Percentiles rank a stretch among this genome's conserved stretches.
Evolutionary conservation across 2,888 invertebrate genomes (phyloP).

Genomic region (Anorthoa munda): DNA sequence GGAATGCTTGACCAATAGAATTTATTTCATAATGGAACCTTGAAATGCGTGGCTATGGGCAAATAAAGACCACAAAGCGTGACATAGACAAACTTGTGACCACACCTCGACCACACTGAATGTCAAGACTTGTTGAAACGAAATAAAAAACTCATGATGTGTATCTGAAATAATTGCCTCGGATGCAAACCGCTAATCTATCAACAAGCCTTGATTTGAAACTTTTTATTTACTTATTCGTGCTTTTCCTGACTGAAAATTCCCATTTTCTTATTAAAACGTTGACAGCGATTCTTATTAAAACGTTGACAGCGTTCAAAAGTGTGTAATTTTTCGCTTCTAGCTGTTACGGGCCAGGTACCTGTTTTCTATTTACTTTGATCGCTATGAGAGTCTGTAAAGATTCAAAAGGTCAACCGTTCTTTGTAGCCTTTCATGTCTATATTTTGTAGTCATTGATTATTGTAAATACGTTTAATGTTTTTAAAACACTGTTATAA

Average conservation of each 20-base stretch:
- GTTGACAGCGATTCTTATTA: slow-evolving; percentile 19
- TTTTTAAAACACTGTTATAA: not conserved
- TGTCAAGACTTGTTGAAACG: slow-evolving; percentile 36
- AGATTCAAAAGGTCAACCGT: slow-evolving; percentile 32
- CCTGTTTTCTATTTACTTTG: slow-evolving; percentile 43
- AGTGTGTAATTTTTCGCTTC: slow-evolving; percentile 31
- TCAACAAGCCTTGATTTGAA: slow-evolving; percentile 5
- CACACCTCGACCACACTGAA: slow-evolving; percentile 28
- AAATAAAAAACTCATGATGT: slow-evolving; percentile 4
- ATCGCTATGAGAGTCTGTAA: slow-evolving; percentile 36
- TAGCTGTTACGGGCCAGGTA: slow-evolving; percentile 30
- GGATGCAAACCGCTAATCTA: slow-evolving; percentile 2
- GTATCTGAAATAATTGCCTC: not conserved
- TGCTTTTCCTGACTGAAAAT: not conserved
- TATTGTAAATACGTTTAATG: not conserved
- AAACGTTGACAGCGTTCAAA: slow-evolving; percentile 26
- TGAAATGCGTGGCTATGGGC: slow-evolving; percentile 42
- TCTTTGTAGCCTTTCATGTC: slow-evolving; percentile 21
- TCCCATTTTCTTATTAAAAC: slow-evolving; percentile 3
- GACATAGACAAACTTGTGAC: slow-evolving; percentile 42
- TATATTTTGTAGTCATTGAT: slow-evolving; percentile 24
- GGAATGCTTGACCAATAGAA: slow-evolving; percentile 20
- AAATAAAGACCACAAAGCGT: slow-evolving; percentile 44
- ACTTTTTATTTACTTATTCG: slow-evolving; percentile 5
- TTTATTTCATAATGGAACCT: slow-evolving; percentile 54